Evolutionary conservation across 23 tunicate genomes (phyloP).

Genomic region (Trididemnum clinides): DNA sequence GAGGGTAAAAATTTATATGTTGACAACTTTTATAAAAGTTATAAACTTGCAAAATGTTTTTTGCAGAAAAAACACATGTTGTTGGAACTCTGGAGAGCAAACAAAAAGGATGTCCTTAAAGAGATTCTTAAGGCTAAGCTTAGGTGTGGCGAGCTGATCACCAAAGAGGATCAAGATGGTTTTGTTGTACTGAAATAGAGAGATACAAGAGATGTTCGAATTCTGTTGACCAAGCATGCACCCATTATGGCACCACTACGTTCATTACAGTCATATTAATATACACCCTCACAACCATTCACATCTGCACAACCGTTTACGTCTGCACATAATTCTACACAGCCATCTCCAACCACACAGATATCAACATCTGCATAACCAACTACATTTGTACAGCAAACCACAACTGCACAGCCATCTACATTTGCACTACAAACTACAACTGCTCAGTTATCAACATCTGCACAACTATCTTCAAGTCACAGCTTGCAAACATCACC

Average conservation of each 20-base stretch:
- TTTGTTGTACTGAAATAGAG: constrained; percentile 26
- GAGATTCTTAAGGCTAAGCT: constrained; percentile 27
- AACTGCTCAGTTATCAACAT: constrained; percentile 4
- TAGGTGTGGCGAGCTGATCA: constrained; percentile 20
- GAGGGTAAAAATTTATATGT: too few species aligned
- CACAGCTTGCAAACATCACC: too few species aligned
- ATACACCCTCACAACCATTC: neutral
- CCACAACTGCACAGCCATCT: too few species aligned
- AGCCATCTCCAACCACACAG: too few species aligned
- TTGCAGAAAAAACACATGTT: too few species aligned
- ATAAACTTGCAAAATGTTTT: too few species aligned
- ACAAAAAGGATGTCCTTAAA: constrained; percentile 14
- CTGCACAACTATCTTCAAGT: too few species aligned
- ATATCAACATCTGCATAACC: neutral
- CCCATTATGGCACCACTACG: constrained; percentile 34
- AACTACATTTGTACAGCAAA: neutral
- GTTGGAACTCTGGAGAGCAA: too few species aligned
- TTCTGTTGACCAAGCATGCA: constrained; percentile 30
- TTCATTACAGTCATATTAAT: neutral
- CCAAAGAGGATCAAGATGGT: constrained; percentile 28
- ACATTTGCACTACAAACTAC: neutral
- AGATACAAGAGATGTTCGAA: constrained; percentile 25
- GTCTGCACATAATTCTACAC: neutral
- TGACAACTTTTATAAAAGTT: too few species aligned
- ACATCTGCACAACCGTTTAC: neutral